Percentiles rank a stretch among this genome's conserved stretches.
phyloP scores from a whole-genome alignment of 2,797 vertebrate species.

The Spea hammondii region DNA sequence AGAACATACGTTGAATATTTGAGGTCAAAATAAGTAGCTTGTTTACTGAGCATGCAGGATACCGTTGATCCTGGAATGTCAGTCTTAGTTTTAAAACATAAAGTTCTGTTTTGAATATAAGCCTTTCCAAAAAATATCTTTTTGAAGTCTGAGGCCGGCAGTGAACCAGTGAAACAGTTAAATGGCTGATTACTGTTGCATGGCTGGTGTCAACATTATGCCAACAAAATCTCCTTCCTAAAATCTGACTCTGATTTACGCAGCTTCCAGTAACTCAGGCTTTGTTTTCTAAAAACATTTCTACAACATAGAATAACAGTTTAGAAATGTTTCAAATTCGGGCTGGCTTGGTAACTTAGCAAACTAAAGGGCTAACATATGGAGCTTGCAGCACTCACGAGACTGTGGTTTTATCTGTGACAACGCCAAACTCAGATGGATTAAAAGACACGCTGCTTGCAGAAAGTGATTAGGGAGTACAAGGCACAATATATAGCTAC shows the following conservation, averaged over 20 bases:
- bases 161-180: not conserved
- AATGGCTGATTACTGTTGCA: not conserved
- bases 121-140: not conserved
- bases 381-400: conserved; percentile 67
- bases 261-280: conserved; percentile 69
- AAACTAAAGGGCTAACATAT: conserved; percentile 69
- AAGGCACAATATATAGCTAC: not conserved
- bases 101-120: not conserved
- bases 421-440: conserved; percentile 57
- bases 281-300: conserved; percentile 73
- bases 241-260: conserved; percentile 66
- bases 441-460: conserved; percentile 56
- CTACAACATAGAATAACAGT: conserved; percentile 63
- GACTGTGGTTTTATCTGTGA: conserved; percentile 64
- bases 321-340: conserved; percentile 68
- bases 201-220: conserved; percentile 12
- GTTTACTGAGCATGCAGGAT: not conserved
- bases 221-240: not conserved
- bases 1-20: not conserved
- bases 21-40: not conserved
- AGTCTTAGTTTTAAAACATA: not conserved
- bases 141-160: not conserved
- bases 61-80: not conserved
- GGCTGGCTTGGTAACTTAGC: conserved; percentile 68
- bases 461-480: conserved; percentile 40